Evolutionary conservation across 2,888 invertebrate genomes (phyloP).

Genomic region (Drosophila tripunctata): DNA sequence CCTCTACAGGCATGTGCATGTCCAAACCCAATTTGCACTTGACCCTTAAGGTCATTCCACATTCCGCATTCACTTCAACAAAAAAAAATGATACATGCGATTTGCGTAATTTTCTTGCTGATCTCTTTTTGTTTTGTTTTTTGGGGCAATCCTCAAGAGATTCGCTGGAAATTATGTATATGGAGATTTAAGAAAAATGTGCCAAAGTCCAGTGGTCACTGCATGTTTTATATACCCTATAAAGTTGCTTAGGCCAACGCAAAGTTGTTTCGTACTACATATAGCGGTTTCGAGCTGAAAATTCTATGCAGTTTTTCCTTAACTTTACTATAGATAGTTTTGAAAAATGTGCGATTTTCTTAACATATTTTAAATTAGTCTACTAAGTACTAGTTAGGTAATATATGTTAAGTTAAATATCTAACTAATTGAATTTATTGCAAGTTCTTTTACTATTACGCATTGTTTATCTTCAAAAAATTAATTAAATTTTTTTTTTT

Average conservation of each 20-base stretch:
- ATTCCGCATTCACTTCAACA: constrained; percentile 43
- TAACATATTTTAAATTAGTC: no score
- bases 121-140: constrained; percentile 6
- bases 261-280: no score
- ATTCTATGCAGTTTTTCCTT: no score
- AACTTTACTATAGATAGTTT: no score
- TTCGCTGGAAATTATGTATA: constrained; percentile 35
- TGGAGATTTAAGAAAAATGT: constrained; percentile 19
- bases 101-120: constrained; percentile 30
- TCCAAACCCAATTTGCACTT: neutral
- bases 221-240: constrained; percentile 21
- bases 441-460: no score
- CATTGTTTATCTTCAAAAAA: no score
- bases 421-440: no score
- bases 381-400: no score
- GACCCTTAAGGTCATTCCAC: constrained; percentile 39
- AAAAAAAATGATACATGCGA: neutral
- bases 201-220: constrained; percentile 26
- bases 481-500: neutral
- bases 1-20: constrained; percentile 17
- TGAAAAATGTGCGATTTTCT: no score
- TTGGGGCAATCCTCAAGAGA: constrained; percentile 14
- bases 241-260: no score
- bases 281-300: no score
- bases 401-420: no score